Conservation (phyloP, 2,888 invertebrate species). For the Protodeltote pygarga region DNA sequence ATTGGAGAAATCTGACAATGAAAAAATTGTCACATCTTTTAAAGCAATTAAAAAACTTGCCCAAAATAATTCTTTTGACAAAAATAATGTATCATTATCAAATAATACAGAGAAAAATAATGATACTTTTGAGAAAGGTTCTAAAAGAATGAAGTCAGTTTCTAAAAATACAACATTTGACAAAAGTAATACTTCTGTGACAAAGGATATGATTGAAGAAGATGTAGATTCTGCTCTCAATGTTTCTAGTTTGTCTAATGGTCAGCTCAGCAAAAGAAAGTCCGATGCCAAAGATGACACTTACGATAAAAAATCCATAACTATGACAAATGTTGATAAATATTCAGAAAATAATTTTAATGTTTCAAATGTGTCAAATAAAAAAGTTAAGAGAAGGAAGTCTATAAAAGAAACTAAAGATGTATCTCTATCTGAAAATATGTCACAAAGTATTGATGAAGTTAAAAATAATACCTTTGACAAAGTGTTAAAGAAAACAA, state of each 20-base stretch:
- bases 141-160: constrained; percentile 8
- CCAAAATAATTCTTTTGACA: too few species aligned
- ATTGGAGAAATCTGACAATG: too few species aligned
- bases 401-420: constrained; percentile 20
- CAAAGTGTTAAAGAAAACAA: too few species aligned
- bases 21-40: too few species aligned
- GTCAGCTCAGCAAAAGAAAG: constrained; percentile 4
- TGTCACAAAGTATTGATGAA: too few species aligned
- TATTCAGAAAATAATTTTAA: constrained; percentile 3
- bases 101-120: constrained; percentile 28
- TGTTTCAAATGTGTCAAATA: neutral
- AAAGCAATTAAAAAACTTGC: too few species aligned
- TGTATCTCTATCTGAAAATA: too few species aligned
- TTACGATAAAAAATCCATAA: constrained; percentile 11
- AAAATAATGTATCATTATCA: too few species aligned
- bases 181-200: constrained; percentile 18
- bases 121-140: neutral
- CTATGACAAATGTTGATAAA: neutral
- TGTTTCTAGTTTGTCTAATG: constrained; percentile 7
- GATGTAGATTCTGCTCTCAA: constrained; percentile 8
- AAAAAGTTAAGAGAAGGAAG: constrained; percentile 14
- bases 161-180: constrained; percentile 6
- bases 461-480: too few species aligned
- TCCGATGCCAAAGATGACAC: constrained; percentile 7
- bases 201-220: constrained; percentile 19